phyloP scores from a whole-genome alignment of 2,888 invertebrate genomes.

The Julus scanicus region DNA sequence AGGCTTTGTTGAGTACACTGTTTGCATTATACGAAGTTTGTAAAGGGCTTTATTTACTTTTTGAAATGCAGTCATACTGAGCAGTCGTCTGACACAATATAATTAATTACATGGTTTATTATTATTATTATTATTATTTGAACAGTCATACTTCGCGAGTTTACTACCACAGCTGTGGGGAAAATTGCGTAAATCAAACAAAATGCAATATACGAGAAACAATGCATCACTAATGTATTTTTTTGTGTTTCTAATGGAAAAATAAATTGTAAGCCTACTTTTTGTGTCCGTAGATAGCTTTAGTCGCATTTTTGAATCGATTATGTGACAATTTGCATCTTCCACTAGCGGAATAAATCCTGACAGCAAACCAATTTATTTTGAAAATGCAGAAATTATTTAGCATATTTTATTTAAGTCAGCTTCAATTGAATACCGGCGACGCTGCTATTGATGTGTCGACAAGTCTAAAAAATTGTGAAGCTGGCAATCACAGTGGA shows the following conservation, averaged over 20 bases:
- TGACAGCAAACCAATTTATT: constrained; percentile 42
- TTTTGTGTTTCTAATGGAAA: not conserved
- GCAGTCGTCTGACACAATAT: not conserved
- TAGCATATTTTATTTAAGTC: constrained; percentile 24
- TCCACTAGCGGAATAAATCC: not conserved
- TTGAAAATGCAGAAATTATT: constrained; percentile 30
- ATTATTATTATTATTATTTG: not conserved
- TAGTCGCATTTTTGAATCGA: not conserved
- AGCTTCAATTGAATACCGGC: constrained; percentile 24
- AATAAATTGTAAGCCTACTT: constrained; percentile 17
- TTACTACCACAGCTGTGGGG: not conserved
- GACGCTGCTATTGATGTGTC: constrained; percentile 9
- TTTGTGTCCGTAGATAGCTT: not conserved
- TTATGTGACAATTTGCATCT: constrained; percentile 42
- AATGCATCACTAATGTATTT: not conserved
- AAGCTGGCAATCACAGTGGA: constrained; percentile 4
- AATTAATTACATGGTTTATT: not conserved
- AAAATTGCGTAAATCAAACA: constrained; percentile 21
- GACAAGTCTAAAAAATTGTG: not conserved
- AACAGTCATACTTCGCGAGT: not conserved
- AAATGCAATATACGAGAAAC: not conserved
- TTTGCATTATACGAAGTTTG: not conserved
- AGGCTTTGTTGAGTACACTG: too few relatives aligned
- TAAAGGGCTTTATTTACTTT: not conserved
- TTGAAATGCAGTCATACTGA: not conserved